A percentile compares a stretch with the other conserved stretches of the same genome.
These are phyloP conservation scores for Neodiprion virginianus DNA, from an alignment of 1,140 invertebrate species.

Conservation along the genomic window DNA sequence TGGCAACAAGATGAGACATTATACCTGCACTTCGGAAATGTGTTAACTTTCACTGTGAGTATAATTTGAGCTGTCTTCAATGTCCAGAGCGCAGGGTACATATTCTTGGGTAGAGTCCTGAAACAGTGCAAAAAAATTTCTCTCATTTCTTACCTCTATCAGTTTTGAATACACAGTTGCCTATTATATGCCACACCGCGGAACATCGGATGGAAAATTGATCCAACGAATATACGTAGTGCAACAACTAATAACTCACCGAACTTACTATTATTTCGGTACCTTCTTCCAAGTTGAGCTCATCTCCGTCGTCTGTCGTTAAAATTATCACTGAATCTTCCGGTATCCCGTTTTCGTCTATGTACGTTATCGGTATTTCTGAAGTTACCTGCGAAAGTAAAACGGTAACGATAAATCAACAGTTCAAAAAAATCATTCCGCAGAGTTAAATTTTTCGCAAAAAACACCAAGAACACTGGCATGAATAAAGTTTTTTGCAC, in stretches of 20 bases:
- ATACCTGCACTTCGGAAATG: neutral
- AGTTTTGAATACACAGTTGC: neutral
- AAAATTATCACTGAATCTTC: slow-evolving; percentile 57
- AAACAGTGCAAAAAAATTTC: slow-evolving; percentile 24
- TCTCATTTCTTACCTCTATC: slow-evolving; percentile 11
- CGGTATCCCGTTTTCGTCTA: slow-evolving; percentile 52
- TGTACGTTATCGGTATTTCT: slow-evolving; percentile 58
- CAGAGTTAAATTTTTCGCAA: too few relatives aligned
- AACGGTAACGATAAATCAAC: slow-evolving; percentile 6
- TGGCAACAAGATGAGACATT: too few relatives aligned
- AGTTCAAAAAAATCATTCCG: neutral
- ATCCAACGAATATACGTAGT: slow-evolving; percentile 16
- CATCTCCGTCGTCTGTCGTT: slow-evolving; percentile 50
- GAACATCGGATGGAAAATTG: neutral
- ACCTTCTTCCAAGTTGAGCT: slow-evolving; percentile 48
- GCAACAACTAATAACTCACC: slow-evolving; percentile 28
- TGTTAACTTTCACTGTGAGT: slow-evolving; percentile 39
- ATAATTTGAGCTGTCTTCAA: slow-evolving; percentile 39
- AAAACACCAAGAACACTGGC: too few relatives aligned
- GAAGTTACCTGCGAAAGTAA: slow-evolving; percentile 34
- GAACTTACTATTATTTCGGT: slow-evolving; percentile 53
- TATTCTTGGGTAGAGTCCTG: slow-evolving; percentile 45
- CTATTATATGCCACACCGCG: too few relatives aligned
- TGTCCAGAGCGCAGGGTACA: slow-evolving; percentile 42
- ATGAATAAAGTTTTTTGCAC: too few relatives aligned